These are phyloP conservation scores for Zelleria hepariella DNA, from an alignment of 2,888 invertebrate genomes.

Conservation along the genomic window DNA sequence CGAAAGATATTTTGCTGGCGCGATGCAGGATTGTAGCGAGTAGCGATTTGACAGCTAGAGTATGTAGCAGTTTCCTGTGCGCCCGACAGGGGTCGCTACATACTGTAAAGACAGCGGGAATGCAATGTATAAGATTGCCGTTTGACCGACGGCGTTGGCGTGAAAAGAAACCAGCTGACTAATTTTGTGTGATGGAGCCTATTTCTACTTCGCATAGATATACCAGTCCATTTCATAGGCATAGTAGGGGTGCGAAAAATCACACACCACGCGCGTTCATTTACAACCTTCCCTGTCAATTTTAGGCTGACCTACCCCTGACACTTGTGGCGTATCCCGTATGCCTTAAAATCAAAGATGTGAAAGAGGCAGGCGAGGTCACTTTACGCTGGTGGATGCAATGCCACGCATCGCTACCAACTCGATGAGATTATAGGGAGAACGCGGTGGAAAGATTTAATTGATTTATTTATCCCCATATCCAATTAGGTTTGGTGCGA, in stretches of 20 bases:
- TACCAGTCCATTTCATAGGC: slow-evolving; percentile 4
- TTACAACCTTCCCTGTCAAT: neutral
- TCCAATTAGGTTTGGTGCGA: slow-evolving; percentile 39
- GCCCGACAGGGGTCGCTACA: too few relatives aligned
- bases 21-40: too few relatives aligned
- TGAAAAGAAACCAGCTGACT: too few relatives aligned
- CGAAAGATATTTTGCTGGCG: too few relatives aligned
- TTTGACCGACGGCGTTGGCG: too few relatives aligned
- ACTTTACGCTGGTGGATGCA: neutral
- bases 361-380: neutral
- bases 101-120: neutral
- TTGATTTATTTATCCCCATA: slow-evolving; percentile 54
- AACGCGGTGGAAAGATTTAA: slow-evolving; percentile 55
- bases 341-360: too few relatives aligned
- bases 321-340: neutral
- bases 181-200: too few relatives aligned
- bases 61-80: too few relatives aligned
- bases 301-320: neutral
- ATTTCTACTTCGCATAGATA: slow-evolving; percentile 7
- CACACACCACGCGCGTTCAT: neutral
- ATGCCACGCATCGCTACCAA: slow-evolving; percentile 8
- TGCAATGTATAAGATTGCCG: too few relatives aligned
- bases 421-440: slow-evolving; percentile 42
- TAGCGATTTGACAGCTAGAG: too few relatives aligned
- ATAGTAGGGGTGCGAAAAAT: too few relatives aligned